These are phyloP conservation scores for Jacana jacana DNA, from an alignment of 2,113 vertebrate genomes.

Conservation along the genomic window DNA sequence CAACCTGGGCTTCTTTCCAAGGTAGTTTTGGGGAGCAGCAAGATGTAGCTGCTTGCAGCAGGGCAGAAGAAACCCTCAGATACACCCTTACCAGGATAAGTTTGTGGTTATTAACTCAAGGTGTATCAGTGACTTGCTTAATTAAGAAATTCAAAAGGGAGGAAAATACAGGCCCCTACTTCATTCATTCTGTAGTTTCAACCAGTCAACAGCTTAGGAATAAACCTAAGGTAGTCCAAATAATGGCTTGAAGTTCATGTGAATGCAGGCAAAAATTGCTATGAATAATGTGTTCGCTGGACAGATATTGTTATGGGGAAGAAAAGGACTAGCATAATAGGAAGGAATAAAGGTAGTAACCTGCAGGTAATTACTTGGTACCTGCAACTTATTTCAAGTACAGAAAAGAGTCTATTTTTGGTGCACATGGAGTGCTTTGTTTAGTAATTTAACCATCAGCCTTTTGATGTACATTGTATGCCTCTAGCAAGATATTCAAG, in stretches of 20 bases:
- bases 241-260: not conserved
- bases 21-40: not conserved
- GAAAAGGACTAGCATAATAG: not conserved
- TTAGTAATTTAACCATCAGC: conserved; percentile 46
- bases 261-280: not conserved
- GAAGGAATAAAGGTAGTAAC: not conserved
- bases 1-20: conserved; percentile 5
- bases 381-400: not conserved
- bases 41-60: not conserved
- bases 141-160: not conserved
- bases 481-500: conserved; percentile 4
- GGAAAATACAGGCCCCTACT: not conserved
- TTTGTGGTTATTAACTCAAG: not conserved
- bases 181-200: not conserved
- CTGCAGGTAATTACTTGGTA: conserved; percentile 38
- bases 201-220: not conserved
- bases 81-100: not conserved
- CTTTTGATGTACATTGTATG: not conserved
- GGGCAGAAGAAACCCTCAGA: not conserved
- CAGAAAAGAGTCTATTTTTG: not conserved
- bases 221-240: fast-evolving
- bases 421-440: not conserved
- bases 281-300: not conserved
- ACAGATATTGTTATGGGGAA: not conserved
- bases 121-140: not conserved